Evolutionary conservation across 2,888 invertebrate species (phyloP).

Genomic region (Phalera bucephala): DNA sequence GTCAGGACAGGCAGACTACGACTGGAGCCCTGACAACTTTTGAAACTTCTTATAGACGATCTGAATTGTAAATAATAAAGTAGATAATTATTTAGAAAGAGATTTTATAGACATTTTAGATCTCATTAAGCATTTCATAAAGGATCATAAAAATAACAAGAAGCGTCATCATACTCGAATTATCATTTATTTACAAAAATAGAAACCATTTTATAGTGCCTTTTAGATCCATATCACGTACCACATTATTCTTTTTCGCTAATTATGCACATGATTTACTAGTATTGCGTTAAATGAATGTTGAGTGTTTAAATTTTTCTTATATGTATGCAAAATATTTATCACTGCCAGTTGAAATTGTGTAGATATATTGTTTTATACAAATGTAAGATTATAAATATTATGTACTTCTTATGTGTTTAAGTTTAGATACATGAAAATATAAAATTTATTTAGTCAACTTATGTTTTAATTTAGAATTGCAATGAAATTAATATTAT

Average conservation of each 20-base stretch:
- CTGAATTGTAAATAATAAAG: constrained; percentile 43
- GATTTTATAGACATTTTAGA: constrained; percentile 38
- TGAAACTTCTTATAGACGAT: constrained; percentile 48
- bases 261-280: constrained; percentile 67
- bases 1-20: constrained; percentile 42
- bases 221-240: constrained; percentile 44
- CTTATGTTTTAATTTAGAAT: constrained; percentile 19
- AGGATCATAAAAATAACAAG: constrained; percentile 20
- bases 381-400: constrained; percentile 24
- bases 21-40: constrained; percentile 46
- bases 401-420: constrained; percentile 28
- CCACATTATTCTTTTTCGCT: constrained; percentile 36
- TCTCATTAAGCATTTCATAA: constrained; percentile 40
- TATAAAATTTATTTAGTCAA: constrained; percentile 34
- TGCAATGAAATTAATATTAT: background rate
- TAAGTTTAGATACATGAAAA: constrained; percentile 33
- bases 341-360: constrained; percentile 30
- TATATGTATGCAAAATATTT: background rate
- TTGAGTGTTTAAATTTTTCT: background rate
- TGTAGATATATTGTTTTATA: constrained; percentile 23
- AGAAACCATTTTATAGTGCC: constrained; percentile 59
- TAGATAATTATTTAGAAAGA: constrained; percentile 22
- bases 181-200: constrained; percentile 79
- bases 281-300: too few species aligned
- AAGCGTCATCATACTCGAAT: constrained; percentile 39